Evolutionary conservation across 2,888 invertebrate genomes (phyloP).

Genomic region (Plemyria rubiginata): DNA sequence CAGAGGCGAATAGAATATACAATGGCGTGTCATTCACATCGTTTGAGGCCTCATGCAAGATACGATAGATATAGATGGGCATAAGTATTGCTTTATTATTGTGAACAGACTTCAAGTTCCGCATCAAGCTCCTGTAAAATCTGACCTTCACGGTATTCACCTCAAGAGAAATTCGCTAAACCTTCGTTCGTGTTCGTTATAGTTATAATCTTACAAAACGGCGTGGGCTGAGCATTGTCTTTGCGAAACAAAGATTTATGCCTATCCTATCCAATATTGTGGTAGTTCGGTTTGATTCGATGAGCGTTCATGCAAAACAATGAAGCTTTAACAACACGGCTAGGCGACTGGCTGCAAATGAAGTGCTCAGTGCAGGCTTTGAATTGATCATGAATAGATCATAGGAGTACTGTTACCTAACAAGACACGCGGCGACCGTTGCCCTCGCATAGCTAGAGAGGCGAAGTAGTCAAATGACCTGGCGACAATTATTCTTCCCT

Average conservation of each 20-base stretch:
- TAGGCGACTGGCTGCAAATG: conserved; percentile 26
- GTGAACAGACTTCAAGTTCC: conserved; percentile 70
- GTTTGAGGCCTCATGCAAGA: conserved; percentile 80
- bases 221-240: conserved; percentile 35
- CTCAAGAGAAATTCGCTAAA: conserved; percentile 37
- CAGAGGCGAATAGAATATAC: conserved; percentile 79
- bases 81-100: conserved; percentile 61
- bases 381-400: conserved; percentile 51
- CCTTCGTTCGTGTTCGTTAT: conserved; percentile 23
- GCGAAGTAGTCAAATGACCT: conserved; percentile 53
- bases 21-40: conserved; percentile 82
- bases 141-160: conserved; percentile 57
- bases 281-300: background rate
- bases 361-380: conserved; percentile 25
- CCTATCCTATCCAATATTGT: conserved; percentile 1
- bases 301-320: conserved; percentile 34
- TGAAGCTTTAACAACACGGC: conserved; percentile 32
- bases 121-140: conserved; percentile 55
- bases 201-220: conserved; percentile 40
- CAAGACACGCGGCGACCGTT: conserved; percentile 42
- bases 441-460: conserved; percentile 41
- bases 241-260: conserved; percentile 36
- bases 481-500: conserved; percentile 62
- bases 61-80: conserved; percentile 35
- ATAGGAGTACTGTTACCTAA: conserved; percentile 62